Percentiles rank a stretch among this genome's conserved stretches.
Conservation (phyloP, 1,140 invertebrate genomes). For the Sinonovacula constricta region DNA sequence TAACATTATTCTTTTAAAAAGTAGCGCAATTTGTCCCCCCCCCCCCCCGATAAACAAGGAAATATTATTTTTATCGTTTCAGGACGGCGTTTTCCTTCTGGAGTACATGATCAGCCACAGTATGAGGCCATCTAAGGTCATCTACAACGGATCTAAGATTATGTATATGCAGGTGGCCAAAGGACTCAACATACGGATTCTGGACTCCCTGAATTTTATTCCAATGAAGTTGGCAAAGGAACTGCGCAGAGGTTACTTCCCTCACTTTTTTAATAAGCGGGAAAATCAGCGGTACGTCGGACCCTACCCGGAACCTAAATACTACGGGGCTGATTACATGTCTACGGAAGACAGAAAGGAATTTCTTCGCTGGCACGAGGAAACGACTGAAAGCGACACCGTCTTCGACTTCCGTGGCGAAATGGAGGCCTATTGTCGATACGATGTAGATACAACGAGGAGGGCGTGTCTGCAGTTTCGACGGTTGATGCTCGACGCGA, state of each 20-base stretch:
- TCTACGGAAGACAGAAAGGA: too few species aligned
- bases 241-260: slow-evolving; percentile 27
- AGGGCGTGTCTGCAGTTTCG: not conserved
- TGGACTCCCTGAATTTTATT: slow-evolving; percentile 28
- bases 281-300: slow-evolving; percentile 14
- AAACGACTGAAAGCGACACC: not conserved
- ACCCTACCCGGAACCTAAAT: not conserved
- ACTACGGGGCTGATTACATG: slow-evolving; percentile 23
- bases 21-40: too few species aligned
- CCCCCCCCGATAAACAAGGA: too few species aligned
- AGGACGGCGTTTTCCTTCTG: slow-evolving; percentile 30
- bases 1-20: too few species aligned
- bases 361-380: slow-evolving; percentile 34
- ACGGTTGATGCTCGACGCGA: slow-evolving; percentile 26
- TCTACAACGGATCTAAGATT: slow-evolving; percentile 15
- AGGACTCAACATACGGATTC: not conserved
- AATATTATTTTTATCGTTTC: too few species aligned
- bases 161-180: not conserved
- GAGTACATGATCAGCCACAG: not conserved
- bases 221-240: slow-evolving; percentile 5
- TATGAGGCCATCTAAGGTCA: not conserved
- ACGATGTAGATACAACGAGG: slow-evolving; percentile 42
- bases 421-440: slow-evolving; percentile 11
- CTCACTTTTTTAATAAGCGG: slow-evolving; percentile 13
- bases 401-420: slow-evolving; percentile 32